Evolutionary conservation across 30 jellyfish, hydroid and myxozoan genomes (phyloP), one percentile per base, ranked within the genome.

Genomic region (Chrysaora quinquecirrha): DNA sequence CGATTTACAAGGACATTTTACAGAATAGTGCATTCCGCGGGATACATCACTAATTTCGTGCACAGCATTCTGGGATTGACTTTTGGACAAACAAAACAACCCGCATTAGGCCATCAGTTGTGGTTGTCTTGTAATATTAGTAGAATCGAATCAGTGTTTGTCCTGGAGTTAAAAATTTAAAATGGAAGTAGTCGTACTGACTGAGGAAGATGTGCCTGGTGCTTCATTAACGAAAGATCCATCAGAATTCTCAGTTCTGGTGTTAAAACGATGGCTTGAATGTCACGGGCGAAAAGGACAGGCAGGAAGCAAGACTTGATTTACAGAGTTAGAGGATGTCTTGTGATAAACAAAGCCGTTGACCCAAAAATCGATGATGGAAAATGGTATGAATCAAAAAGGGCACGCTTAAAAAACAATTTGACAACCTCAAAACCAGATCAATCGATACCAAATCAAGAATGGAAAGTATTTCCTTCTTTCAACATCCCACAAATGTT

Each of bases 191-290:
- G 31, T 71, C 12, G 31, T 33, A 30, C 23, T 71, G 33, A n/a
- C 3, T 27, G 91, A 81, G 34, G 91, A 71, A 31, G 77, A 81
- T 69, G 87, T 81, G 33, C 91, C 87, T 68, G 87, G 91, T 81
- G 87, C 93, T 46, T 24, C 48, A 9, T 68, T 82, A 32, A 20
- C 50, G 18, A 48, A 67, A 9, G 78, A 66, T 48, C 81, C 81
- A 14, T 72, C 80, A 30, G 64, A 32, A 27, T 80, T 76, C 54
- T 29, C 35, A 23, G 68, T 82, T 21, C 25, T 35, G 21, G 91
- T 69, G 64, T 49, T 80, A 43, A 67, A 80, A 67, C 85, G 91
- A 9, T 80, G 91, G 91, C 87, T 80, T 12, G 91, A 64, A 69
- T 80, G 91, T 80, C 91, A 69, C 48, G 85, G 75, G 18, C 28